These are phyloP conservation scores for Panulirus ornatus DNA, from an alignment of 1,140 invertebrate genomes.

Conservation along the genomic window DNA sequence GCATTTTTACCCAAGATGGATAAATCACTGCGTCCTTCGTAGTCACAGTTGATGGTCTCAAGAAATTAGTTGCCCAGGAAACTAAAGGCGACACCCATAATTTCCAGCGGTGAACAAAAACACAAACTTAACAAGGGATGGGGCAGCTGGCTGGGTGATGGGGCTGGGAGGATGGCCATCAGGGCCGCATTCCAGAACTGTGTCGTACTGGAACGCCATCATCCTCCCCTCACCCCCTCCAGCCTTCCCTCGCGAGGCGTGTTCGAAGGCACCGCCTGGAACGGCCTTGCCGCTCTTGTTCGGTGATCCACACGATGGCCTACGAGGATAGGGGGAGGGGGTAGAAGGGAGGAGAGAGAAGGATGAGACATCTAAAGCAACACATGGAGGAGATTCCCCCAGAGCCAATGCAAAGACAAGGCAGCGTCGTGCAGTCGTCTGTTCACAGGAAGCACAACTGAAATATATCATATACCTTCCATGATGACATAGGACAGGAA, in stretches of 20 bases:
- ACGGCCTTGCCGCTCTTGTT: neutral
- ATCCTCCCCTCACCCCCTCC: neutral
- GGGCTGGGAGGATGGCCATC: neutral
- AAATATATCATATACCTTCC: too few species aligned
- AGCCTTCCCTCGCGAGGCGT: neutral
- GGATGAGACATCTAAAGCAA: neutral
- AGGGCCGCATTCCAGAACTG: neutral
- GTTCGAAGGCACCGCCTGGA: neutral
- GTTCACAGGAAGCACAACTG: too few species aligned
- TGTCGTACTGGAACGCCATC: neutral
- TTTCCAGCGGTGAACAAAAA: neutral
- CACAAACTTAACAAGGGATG: neutral
- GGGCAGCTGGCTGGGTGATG: too few species aligned
- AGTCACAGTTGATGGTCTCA: neutral
- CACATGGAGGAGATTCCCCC: neutral
- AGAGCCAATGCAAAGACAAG: too few species aligned
- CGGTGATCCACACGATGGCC: neutral
- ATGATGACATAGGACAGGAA: too few species aligned
- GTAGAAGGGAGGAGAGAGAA: neutral
- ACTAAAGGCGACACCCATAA: neutral
- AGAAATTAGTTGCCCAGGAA: too few species aligned
- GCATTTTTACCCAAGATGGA: neutral
- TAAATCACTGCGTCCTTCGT: neutral
- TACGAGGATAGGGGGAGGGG: too few species aligned
- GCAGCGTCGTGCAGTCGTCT: too few species aligned